Percentiles rank a stretch among this genome's conserved stretches.
Conservation (phyloP, 2,888 invertebrate species). For the Teinopalpus imperialis region DNA sequence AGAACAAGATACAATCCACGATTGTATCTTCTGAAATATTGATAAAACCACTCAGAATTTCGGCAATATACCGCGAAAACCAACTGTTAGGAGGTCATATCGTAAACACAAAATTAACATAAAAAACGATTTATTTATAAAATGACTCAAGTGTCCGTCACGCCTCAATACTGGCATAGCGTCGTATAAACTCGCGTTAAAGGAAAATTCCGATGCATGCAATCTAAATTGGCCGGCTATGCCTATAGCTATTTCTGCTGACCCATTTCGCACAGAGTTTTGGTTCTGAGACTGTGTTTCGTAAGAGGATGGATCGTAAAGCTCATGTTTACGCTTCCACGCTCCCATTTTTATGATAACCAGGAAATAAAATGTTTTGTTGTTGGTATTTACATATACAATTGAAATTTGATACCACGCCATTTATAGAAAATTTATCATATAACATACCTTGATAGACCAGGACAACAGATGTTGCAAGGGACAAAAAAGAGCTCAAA, state of each 20-base stretch:
- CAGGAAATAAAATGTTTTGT: slow-evolving; percentile 3
- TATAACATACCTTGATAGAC: no score
- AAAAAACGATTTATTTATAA: not conserved
- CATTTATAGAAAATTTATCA: no score
- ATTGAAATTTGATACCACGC: not conserved
- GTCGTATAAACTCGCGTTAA: not conserved
- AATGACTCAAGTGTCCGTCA: not conserved
- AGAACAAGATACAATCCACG: no score
- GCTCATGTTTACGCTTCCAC: slow-evolving; percentile 3
- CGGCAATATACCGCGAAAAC: no score
- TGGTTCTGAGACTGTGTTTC: slow-evolving; percentile 5
- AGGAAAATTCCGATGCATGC: slow-evolving; percentile 17
- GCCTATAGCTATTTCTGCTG: slow-evolving; percentile 13
- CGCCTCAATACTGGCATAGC: not conserved
- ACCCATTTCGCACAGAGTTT: slow-evolving; percentile 14
- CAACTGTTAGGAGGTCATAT: not conserved
- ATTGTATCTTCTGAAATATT: no score
- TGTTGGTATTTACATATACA: not conserved
- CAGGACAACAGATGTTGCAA: no score
- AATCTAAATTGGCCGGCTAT: slow-evolving; percentile 15
- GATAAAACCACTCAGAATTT: no score
- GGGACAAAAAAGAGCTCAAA: no score
- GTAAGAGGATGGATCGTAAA: slow-evolving; percentile 13
- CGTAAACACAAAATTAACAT: not conserved
- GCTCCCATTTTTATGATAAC: slow-evolving; percentile 2